Base-by-base conservation (phyloP, 2,113 vertebrate species). In the Rallus limicola region DNA sequence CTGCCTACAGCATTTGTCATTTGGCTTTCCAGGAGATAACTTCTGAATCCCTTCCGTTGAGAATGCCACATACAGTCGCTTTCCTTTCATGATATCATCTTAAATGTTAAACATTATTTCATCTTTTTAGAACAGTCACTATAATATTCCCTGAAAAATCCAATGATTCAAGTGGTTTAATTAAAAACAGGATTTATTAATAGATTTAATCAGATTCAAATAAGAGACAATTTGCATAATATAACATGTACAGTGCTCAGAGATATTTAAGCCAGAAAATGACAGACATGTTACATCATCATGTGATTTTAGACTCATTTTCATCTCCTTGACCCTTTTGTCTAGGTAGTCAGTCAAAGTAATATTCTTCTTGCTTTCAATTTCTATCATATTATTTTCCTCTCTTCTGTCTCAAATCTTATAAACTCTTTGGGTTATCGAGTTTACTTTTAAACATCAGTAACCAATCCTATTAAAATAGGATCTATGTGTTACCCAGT, bases 181-280 rank as follows among this genome's bases (percentile, higher is more conserved):
- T 52, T 68, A 93, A 93, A 89, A 42, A 0, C 7, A 85, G 18
- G 5, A 82, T 77, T 91, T 95, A 94, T 92, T 84, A 92, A 91
- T 65, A 94, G 17, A 72, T 62, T 67, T 87, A 92, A 89, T 62
- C 58, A 96, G 33, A 87, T 87, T 82, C 48, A 92, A 82, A 76
- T 62, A 79, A 52, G 58, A 85, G 25, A 56, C 15, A 76, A 84
- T 82, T 94, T 95, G 40, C 79, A 86, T 90, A 82, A 80, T 70
- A 70, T 77, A 55, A 0, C 19, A 90, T 65, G 24, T 68, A 46
- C 33, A 72, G 28, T 82, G 70, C 76, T 90, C 67, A 33, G 26
- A 85, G 46, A 95, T 74, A 70, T 65, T 76, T 82, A 69, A 88
- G 34, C 7, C 40, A 63, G 69, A 64, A 55, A 84, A 77, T 58